phyloP scores from a whole-genome alignment of 2,113 vertebrate genomes.

The Emberiza fucata region DNA sequence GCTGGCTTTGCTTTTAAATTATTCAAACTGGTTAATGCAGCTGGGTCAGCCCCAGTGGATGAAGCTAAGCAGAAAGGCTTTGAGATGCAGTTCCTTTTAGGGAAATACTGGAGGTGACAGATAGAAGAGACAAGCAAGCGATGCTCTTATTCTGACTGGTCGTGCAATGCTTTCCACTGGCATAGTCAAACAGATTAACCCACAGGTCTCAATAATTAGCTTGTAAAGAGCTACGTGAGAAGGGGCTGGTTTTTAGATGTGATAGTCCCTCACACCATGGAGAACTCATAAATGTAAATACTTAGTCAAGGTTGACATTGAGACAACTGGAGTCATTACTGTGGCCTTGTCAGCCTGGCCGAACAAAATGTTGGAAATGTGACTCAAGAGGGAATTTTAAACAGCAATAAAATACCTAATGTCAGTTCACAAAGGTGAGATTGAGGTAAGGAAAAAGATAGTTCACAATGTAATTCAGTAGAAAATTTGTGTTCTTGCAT shows the following conservation, averaged over 20 bases:
- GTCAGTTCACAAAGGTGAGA: neutral
- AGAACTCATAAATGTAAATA: neutral
- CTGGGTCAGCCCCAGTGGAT: neutral
- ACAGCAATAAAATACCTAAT: neutral
- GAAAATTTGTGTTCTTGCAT: neutral
- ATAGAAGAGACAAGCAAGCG: fast-evolving
- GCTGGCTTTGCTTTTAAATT: neutral
- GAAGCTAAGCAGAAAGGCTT: neutral
- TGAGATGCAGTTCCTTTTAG: neutral
- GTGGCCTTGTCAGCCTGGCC: neutral
- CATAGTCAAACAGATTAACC: neutral
- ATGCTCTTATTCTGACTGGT: neutral
- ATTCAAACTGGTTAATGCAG: neutral
- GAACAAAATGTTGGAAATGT: neutral
- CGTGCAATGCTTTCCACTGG: neutral
- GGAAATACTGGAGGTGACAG: neutral
- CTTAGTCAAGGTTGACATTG: neutral
- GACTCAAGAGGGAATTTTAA: neutral
- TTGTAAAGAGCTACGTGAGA: neutral
- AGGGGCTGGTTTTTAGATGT: neutral
- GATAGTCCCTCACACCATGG: neutral
- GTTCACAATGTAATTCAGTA: neutral
- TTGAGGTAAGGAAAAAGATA: neutral
- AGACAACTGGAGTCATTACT: neutral
- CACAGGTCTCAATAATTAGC: neutral